Percentiles rank a stretch among this genome's conserved stretches.
phyloP scores from a whole-genome alignment of 2,113 vertebrate genomes.

The human (Homo sapiens) region DNA sequence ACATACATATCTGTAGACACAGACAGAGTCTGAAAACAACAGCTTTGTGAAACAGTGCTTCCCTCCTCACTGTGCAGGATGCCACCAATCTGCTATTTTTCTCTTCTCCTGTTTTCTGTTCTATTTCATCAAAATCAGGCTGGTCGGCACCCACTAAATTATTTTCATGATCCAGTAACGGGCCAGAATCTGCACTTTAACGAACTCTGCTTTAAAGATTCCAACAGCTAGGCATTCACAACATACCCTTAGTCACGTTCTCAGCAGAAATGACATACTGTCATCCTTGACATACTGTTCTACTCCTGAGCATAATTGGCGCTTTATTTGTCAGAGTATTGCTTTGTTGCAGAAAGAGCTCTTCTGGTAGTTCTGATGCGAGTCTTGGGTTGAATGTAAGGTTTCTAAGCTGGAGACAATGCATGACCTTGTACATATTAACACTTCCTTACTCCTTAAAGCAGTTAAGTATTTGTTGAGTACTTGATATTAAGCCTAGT shows the following conservation, averaged over 20 bases:
- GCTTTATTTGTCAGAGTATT: neutral
- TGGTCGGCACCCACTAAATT: neutral
- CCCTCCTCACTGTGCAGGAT: neutral
- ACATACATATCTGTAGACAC: neutral
- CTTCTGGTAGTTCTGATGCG: neutral
- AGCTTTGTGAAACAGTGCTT: neutral
- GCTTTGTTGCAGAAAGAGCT: neutral
- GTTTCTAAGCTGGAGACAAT: neutral
- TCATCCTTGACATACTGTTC: neutral
- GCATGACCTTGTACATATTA: neutral
- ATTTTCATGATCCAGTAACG: neutral
- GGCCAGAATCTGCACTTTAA: neutral
- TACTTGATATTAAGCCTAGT: neutral
- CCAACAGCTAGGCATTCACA: neutral
- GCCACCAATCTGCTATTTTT: neutral
- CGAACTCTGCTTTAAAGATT: slow-evolving; percentile 1
- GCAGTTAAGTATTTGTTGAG: neutral
- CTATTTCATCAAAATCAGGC: neutral
- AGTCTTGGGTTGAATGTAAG: neutral
- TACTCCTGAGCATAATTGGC: neutral
- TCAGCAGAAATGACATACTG: neutral
- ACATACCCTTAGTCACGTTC: neutral
- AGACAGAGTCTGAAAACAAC: neutral
- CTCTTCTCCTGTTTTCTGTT: neutral
- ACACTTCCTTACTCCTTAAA: neutral